Conservation (phyloP, 2,113 vertebrate genomes). For the Vulpes vulpes region DNA sequence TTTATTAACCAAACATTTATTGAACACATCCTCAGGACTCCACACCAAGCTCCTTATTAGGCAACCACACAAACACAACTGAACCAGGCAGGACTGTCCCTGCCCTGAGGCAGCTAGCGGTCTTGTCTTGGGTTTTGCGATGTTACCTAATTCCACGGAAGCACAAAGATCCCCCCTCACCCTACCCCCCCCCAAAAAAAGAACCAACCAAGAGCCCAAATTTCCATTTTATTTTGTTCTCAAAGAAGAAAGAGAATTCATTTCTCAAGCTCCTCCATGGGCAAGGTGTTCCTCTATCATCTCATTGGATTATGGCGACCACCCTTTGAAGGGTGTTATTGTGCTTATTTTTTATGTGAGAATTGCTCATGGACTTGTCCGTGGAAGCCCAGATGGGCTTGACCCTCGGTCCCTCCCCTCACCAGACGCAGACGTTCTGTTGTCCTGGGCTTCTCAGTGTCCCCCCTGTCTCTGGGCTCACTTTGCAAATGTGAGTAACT, state of each 20-base stretch:
- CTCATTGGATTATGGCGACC: neutral
- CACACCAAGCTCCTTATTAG: neutral
- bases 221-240: neutral
- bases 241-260: neutral
- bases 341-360: neutral
- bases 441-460: neutral
- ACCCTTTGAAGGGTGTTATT: neutral
- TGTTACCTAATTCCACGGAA: neutral
- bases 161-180: neutral
- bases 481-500: too few relatives aligned
- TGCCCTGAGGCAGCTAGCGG: neutral
- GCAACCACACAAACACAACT: neutral
- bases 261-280: neutral
- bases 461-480: neutral
- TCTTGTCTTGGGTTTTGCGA: neutral
- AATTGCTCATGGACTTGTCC: rapidly evolving
- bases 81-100: neutral
- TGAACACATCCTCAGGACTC: neutral
- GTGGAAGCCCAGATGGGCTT: too few relatives aligned
- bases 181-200: neutral
- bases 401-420: too few relatives aligned
- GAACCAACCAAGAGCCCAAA: neutral
- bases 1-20: neutral
- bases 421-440: rapidly evolving
- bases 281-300: rapidly evolving